phyloP scores from a whole-genome alignment of 2,113 vertebrate genomes.

The Carettochelys insculpta region DNA sequence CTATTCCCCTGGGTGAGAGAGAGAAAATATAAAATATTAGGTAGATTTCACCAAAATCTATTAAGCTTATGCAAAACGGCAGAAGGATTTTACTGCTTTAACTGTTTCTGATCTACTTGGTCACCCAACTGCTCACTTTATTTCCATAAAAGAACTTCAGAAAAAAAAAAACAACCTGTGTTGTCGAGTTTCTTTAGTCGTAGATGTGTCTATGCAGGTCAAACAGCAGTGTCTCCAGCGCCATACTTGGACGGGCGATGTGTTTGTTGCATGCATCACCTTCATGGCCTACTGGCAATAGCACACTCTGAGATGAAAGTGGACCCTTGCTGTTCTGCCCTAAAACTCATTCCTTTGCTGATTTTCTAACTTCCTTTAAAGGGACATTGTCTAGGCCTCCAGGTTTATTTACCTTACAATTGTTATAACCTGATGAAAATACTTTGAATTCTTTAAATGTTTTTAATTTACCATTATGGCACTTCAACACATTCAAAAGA shows the following conservation, averaged over 20 bases:
- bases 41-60: not conserved
- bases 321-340: not conserved
- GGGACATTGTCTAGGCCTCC: not conserved
- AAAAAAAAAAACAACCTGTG: not conserved
- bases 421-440: not conserved
- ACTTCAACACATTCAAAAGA: constrained; percentile 9
- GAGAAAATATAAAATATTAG: not conserved
- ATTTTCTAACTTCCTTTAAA: not conserved
- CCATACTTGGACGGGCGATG: not conserved
- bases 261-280: not conserved
- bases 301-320: not conserved
- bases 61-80: not conserved
- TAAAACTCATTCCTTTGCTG: not conserved
- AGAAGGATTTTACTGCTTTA: not conserved
- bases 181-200: not conserved
- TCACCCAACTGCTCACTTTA: not conserved
- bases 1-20: not conserved
- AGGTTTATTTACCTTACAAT: not conserved
- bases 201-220: not conserved
- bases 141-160: not conserved
- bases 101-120: not conserved
- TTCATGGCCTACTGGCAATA: not conserved
- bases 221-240: not conserved
- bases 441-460: not conserved
- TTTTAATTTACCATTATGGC: constrained; percentile 9